Evolutionary conservation across 2,888 invertebrate genomes (phyloP).

Genomic region (Capitulum mitella): DNA sequence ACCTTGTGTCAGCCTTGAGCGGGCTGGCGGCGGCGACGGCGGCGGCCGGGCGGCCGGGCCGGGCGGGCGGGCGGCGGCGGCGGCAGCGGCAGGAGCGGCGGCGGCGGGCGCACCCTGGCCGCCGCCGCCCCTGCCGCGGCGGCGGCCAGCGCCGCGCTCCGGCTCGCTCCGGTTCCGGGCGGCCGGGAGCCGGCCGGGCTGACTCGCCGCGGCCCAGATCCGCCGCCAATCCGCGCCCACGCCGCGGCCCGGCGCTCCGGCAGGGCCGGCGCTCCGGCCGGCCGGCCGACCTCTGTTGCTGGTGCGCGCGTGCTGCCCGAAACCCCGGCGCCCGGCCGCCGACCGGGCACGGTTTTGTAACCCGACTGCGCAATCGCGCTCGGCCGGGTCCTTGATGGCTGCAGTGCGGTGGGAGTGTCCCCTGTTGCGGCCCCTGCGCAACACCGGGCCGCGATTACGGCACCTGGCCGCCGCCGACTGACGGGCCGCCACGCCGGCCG

Average conservation of each 20-base stretch:
- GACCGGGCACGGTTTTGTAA: background rate
- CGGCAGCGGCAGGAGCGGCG: background rate
- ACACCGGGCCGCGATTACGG: background rate
- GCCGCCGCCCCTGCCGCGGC: background rate
- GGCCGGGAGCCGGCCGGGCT: too few relatives aligned
- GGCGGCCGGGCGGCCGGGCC: background rate
- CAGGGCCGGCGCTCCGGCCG: too few relatives aligned
- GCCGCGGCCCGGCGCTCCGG: background rate
- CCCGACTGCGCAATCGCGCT: background rate
- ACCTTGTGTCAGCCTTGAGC: slow-evolving; percentile 18
- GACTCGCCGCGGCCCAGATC: too few relatives aligned
- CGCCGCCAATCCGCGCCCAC: background rate
- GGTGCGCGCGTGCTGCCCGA: background rate
- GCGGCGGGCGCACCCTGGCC: background rate
- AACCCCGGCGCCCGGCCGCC: background rate
- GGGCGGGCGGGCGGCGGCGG: background rate
- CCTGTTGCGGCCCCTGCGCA: slow-evolving; percentile 10
- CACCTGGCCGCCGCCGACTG: background rate
- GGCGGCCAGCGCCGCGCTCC: too few relatives aligned
- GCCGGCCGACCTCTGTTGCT: background rate
- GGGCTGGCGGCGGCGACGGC: background rate
- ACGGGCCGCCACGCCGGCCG: too few relatives aligned
- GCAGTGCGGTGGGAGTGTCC: background rate
- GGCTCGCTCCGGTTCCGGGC: too few relatives aligned
- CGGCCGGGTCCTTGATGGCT: background rate